Evolutionary conservation across 2,797 vertebrate genomes (phyloP).

Genomic region (Helicolenus hilgendorfi): DNA sequence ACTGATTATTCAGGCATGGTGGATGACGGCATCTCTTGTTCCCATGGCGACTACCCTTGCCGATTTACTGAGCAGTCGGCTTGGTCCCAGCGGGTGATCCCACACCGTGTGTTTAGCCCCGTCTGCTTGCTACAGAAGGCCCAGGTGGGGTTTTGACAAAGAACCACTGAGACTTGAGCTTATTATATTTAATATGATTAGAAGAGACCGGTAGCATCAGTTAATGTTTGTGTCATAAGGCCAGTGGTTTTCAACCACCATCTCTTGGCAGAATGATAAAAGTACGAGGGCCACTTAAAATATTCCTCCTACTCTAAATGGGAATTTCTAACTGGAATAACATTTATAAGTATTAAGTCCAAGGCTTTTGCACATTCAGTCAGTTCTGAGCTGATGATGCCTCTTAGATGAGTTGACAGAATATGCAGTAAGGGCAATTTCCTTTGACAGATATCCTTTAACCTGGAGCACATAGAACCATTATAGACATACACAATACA

Average conservation of each 20-base stretch:
- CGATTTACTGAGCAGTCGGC: slow-evolving; percentile 90
- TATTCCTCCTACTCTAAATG: not conserved
- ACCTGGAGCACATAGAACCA: not conserved
- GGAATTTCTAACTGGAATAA: slow-evolving; percentile 3
- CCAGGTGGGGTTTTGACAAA: slow-evolving; percentile 78
- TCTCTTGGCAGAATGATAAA: slow-evolving; percentile 28
- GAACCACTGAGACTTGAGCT: slow-evolving; percentile 45
- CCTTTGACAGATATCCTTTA: not conserved
- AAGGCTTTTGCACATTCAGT: not conserved
- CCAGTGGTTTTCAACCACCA: slow-evolving; percentile 32
- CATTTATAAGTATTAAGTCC: not conserved
- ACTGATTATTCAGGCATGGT: slow-evolving; percentile 75
- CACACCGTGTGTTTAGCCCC: slow-evolving; percentile 94
- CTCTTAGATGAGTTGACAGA: not conserved
- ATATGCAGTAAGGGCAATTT: not conserved
- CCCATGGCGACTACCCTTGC: slow-evolving; percentile 95
- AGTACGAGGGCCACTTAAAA: not conserved
- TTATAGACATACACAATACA: not conserved
- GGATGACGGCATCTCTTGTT: slow-evolving; percentile 83
- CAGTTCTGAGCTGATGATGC: not conserved
- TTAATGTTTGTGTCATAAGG: slow-evolving; percentile 42
- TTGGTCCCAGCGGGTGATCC: slow-evolving; percentile 91
- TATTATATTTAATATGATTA: slow-evolving; percentile 60
- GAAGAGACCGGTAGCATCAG: slow-evolving; percentile 31
- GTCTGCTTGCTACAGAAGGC: slow-evolving; percentile 86